Percentiles rank a stretch among this genome's conserved stretches.
Conservation (phyloP, 2,113 vertebrate species). For the Mastomys coucha region DNA sequence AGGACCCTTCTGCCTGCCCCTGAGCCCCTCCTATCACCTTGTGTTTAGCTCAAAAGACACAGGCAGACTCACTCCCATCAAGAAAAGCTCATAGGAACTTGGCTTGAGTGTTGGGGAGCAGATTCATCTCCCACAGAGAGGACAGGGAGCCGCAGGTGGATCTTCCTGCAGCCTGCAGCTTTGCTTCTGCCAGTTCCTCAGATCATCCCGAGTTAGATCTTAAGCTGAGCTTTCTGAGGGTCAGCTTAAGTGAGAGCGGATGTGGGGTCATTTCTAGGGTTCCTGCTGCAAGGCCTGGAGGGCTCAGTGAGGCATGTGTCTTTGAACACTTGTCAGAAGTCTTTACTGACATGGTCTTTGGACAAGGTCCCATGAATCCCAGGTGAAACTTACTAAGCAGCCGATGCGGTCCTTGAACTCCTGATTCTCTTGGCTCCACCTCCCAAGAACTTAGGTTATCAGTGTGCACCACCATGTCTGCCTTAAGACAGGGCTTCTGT, state of each 20-base stretch:
- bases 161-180: neutral
- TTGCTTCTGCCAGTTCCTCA: neutral
- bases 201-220: neutral
- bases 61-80: neutral
- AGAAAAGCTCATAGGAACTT: neutral
- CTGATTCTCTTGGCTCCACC: neutral
- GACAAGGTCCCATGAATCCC: neutral
- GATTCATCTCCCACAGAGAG: neutral
- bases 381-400: neutral
- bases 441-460: neutral
- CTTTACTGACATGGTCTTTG: neutral
- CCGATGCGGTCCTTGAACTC: neutral
- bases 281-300: neutral
- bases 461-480: neutral
- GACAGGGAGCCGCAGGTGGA: neutral
- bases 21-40: neutral
- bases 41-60: neutral
- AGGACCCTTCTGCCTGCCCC: neutral
- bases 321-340: neutral
- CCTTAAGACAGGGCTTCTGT: neutral
- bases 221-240: constrained; percentile 7
- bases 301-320: neutral
- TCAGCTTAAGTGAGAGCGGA: neutral
- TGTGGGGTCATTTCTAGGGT: neutral
- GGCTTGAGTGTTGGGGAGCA: neutral